Evolutionary conservation across 2,888 invertebrate species (phyloP), one percentile per base, ranked within the genome.

Genomic region (Tortricodes alternella): DNA sequence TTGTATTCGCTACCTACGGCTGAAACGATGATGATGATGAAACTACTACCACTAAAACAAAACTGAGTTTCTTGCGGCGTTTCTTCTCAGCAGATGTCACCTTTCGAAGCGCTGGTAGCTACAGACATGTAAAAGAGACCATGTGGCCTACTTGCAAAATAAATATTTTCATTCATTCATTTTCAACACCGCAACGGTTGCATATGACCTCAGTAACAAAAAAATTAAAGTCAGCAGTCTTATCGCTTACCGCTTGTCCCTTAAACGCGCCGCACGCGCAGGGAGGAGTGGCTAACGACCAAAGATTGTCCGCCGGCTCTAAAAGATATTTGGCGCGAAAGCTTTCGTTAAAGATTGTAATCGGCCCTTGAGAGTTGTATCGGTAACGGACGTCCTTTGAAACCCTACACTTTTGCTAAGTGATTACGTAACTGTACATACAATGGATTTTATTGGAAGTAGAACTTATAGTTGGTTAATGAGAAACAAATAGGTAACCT

Each of bases 251-350:
- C 24, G 23, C 35, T 37, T 18, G 11, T 49, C 2, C 64, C 37
- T 67, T 63, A 67, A 65, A 68, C 27, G 1, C 23, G 29, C 1
- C 8, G 4, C n/a, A 19, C 11, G 24, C 74, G 76, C 77, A 75
- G 70, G 68, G 65, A 69, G 75, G 79, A 49, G 76, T 73, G 67
- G 73, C 68, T 74, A 80, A 80, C 78, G 80, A 75, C 74, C 73
- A 63, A 65, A 78, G 76, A 79, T 80, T 74, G 76, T n/a, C 68
- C 63, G 58, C 60, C 66, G 70, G 62, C 62, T 60, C 63, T 60
- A 56, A 59, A 61, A 63, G 61, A 65, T 71, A 69, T 66, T 65
- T 60, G 58, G 62, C 62, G 65, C 60, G 62, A 59, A 66, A 62
- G 60, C 67, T 63, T 66, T 68, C 62, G 64, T 64, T 55, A 38